Conservation (phyloP, 1,140 invertebrate species). For the Sminthurinus signatus region DNA sequence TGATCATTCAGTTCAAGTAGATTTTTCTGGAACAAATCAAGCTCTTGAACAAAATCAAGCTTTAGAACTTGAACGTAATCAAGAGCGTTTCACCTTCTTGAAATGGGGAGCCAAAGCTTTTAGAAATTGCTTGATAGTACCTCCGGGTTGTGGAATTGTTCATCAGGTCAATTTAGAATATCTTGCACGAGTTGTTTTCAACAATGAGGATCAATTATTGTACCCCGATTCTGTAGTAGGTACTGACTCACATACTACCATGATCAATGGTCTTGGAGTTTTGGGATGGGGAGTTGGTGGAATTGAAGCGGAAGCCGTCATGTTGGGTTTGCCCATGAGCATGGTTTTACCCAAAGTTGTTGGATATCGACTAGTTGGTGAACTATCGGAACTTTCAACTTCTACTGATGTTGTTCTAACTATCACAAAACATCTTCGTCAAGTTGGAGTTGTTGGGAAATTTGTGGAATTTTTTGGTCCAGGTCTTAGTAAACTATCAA, state of each 20-base stretch:
- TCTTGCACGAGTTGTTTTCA: conserved; percentile 89
- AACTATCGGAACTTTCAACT: conserved; percentile 74
- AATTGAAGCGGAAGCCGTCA: conserved; percentile 83
- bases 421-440: conserved; percentile 90
- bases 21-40: conserved; percentile 70
- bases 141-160: conserved; percentile 95
- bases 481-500: conserved; percentile 79
- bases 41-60: conserved; percentile 77
- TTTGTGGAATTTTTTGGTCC: conserved; percentile 98
- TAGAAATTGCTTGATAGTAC: conserved; percentile 93
- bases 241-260: conserved; percentile 97
- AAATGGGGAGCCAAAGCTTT: conserved; percentile 98
- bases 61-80: conserved; percentile 82
- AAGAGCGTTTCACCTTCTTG: conserved; percentile 89
- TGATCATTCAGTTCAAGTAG: conserved; percentile 97
- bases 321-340: conserved; percentile 91
- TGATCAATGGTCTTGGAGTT: conserved; percentile 87
- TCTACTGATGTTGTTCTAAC: conserved; percentile 97
- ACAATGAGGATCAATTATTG: conserved; percentile 53
- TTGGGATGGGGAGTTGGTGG: conserved; percentile 61
- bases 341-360: conserved; percentile 95
- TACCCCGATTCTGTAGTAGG: conserved; percentile 98
- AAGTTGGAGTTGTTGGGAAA: conserved; percentile 93
- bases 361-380: conserved; percentile 82
- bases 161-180: conserved; percentile 98